phyloP scores from a whole-genome alignment of 2,888 invertebrate species.

The Himalopsyche anomala region DNA sequence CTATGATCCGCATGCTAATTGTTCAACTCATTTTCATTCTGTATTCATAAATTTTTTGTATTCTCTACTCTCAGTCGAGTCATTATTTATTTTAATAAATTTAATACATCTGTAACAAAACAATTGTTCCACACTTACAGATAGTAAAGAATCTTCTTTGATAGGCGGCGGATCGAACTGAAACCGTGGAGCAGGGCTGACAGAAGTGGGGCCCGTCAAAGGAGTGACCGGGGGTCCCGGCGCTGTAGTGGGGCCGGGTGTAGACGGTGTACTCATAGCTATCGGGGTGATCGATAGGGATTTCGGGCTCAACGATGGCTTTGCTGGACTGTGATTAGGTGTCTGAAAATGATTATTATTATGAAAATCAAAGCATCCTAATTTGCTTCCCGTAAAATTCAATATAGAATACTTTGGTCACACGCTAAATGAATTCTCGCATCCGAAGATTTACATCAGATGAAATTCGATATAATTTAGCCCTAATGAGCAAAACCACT shows the following conservation, averaged over 20 bases:
- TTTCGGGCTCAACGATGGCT: conserved; percentile 56
- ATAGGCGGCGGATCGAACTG: conserved; percentile 62
- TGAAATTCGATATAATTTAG: too few species aligned
- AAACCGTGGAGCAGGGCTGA: conserved; percentile 61
- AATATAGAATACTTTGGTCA: background rate
- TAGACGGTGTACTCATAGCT: conserved; percentile 35
- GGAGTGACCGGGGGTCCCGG: conserved; percentile 41
- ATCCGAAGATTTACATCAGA: too few species aligned
- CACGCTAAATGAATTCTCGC: background rate
- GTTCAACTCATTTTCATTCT: too few species aligned
- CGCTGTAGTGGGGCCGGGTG: background rate
- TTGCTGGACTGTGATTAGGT: conserved; percentile 58
- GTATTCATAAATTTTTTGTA: too few species aligned
- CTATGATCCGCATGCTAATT: too few species aligned
- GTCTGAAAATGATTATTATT: conserved; percentile 48
- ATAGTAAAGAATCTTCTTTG: conserved; percentile 29
- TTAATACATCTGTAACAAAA: too few species aligned
- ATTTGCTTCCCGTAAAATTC: too few species aligned
- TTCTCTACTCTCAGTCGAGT: too few species aligned
- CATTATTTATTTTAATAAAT: too few species aligned
- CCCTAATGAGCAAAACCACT: too few species aligned
- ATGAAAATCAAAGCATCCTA: background rate
- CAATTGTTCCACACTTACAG: background rate
- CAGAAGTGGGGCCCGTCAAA: conserved; percentile 8
- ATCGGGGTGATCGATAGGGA: background rate